Evolutionary conservation across 2,888 invertebrate species (phyloP).

Genomic region (Lepidocyrtoides sp.): DNA sequence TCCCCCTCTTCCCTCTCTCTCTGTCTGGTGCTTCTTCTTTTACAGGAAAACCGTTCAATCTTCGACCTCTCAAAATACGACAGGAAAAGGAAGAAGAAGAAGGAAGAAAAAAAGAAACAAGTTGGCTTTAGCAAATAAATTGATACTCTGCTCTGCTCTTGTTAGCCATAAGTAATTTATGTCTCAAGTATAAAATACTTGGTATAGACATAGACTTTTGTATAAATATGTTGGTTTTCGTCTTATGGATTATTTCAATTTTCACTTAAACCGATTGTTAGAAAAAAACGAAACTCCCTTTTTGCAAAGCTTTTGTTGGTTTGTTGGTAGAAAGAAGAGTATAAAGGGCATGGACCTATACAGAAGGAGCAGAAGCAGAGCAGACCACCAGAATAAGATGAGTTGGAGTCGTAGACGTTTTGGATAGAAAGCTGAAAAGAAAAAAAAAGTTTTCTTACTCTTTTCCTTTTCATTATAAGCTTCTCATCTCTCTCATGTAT

Average conservation of each 20-base stretch:
- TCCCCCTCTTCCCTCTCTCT: slow-evolving; percentile 6
- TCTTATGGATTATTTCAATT: slow-evolving; percentile 65
- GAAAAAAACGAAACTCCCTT: not conserved
- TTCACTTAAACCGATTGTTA: slow-evolving; percentile 72
- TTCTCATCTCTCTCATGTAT: slow-evolving; percentile 4
- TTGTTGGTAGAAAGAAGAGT: not conserved
- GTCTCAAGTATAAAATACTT: not conserved
- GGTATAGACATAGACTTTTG: too few relatives aligned
- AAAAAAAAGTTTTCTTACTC: slow-evolving; percentile 47
- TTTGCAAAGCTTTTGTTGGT: not conserved
- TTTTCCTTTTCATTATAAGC: too few relatives aligned
- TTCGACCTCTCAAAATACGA: slow-evolving; percentile 72
- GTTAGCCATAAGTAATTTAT: too few relatives aligned
- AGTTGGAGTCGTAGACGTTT: slow-evolving; percentile 19
- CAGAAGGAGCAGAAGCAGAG: not conserved
- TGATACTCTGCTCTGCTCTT: not conserved
- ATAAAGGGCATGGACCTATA: not conserved
- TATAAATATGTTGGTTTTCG: too few relatives aligned
- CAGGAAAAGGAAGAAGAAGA: slow-evolving; percentile 58
- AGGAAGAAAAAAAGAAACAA: slow-evolving; percentile 39
- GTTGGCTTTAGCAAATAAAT: slow-evolving; percentile 69
- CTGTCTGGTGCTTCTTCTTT: not conserved
- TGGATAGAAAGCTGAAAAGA: slow-evolving; percentile 41
- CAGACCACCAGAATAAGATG: slow-evolving; percentile 38
- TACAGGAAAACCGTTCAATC: slow-evolving; percentile 68